phyloP scores from a whole-genome alignment of 2,888 invertebrate genomes.

The Chaetoderma sp. region DNA sequence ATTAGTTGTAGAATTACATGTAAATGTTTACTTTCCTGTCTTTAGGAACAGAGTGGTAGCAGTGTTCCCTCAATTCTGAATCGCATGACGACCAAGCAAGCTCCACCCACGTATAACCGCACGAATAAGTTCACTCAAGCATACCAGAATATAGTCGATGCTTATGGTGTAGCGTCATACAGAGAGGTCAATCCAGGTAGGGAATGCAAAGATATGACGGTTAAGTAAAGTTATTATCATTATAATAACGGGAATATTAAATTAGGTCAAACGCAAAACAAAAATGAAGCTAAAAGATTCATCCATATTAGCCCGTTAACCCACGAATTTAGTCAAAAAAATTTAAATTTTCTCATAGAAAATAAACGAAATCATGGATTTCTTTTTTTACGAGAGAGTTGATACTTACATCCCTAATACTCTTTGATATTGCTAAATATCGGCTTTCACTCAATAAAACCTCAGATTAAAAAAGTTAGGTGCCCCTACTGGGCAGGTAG shows the following conservation, averaged over 20 bases:
- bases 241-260: neutral
- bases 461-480: too few species aligned
- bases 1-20: too few species aligned
- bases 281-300: neutral
- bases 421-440: too few species aligned
- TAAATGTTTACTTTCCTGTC: too few species aligned
- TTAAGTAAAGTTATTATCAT: too few species aligned
- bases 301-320: neutral
- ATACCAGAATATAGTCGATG: conserved; percentile 95
- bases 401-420: too few species aligned
- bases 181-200: conserved; percentile 95
- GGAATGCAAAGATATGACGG: neutral
- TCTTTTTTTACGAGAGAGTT: too few species aligned
- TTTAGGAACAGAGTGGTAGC: conserved; percentile 73
- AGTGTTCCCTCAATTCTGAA: conserved; percentile 97
- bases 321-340: too few species aligned
- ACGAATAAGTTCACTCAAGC: conserved; percentile 97
- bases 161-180: conserved; percentile 96
- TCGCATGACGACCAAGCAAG: conserved; percentile 84
- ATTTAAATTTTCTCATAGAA: too few species aligned
- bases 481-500: too few species aligned
- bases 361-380: too few species aligned
- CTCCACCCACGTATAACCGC: conserved; percentile 96
- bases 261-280: neutral
- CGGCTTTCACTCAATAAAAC: too few species aligned